Conservation (phyloP, 2,113 vertebrate genomes). For the Irena cyanogastra region DNA sequence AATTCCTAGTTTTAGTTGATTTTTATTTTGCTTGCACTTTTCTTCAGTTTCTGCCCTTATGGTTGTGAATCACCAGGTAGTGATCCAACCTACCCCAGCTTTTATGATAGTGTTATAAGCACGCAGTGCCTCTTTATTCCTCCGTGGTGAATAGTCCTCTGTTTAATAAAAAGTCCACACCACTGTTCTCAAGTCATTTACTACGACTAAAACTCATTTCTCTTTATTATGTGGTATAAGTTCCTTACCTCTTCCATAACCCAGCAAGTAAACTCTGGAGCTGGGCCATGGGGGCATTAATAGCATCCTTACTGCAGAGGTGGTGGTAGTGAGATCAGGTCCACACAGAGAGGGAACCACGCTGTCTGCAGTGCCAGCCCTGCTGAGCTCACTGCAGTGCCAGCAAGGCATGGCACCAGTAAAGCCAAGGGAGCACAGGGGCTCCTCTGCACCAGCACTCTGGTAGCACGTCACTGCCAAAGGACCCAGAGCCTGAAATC, state of each 20-base stretch:
- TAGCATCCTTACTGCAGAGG: not conserved
- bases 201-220: not conserved
- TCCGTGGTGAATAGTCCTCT: not conserved
- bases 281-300: not conserved
- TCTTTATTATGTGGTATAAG: not conserved
- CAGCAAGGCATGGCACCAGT: not conserved
- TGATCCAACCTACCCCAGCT: not conserved
- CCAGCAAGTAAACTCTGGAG: not conserved
- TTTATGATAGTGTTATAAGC: not conserved
- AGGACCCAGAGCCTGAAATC: not conserved
- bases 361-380: not conserved
- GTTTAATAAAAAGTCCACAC: not conserved
- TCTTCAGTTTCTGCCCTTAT: not conserved
- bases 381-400: not conserved
- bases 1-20: not conserved
- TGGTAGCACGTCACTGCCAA: not conserved
- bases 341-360: not conserved
- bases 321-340: not conserved
- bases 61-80: not conserved
- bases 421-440: not conserved
- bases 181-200: not conserved
- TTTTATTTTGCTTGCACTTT: not conserved
- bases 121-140: not conserved
- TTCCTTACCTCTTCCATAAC: not conserved
- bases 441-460: not conserved